Percentiles rank a stretch among this genome's conserved stretches.
These are phyloP conservation scores for Arenaria interpres DNA, from an alignment of 2,113 vertebrate genomes.

Conservation along the genomic window DNA sequence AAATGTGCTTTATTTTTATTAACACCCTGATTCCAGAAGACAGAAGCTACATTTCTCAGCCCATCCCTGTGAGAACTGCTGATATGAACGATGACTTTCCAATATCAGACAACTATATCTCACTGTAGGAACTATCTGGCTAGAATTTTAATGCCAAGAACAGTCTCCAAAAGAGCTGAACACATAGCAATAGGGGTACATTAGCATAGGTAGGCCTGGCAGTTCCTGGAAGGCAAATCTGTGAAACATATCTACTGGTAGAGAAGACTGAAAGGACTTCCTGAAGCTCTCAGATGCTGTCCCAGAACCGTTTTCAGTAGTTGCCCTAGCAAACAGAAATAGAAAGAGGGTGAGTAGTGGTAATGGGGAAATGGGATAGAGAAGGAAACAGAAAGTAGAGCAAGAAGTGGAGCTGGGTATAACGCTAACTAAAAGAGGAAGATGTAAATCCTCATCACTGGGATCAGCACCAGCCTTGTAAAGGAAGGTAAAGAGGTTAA, in stretches of 20 bases:
- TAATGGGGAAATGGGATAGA: not conserved
- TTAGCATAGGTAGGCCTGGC: not conserved
- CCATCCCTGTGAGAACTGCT: not conserved
- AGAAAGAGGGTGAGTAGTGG: not conserved
- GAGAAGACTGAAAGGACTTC: not conserved
- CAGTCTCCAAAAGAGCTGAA: not conserved
- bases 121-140: not conserved
- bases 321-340: not conserved
- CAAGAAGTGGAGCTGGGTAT: not conserved
- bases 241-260: not conserved
- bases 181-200: not conserved
- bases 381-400: not conserved
- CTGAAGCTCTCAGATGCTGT: not conserved
- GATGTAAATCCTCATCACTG: not conserved
- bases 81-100: not conserved
- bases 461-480: not conserved
- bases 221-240: not conserved
- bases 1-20: constrained; percentile 38
- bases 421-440: not conserved
- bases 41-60: not conserved
- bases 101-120: not conserved
- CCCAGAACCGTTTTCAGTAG: not conserved
- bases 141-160: not conserved
- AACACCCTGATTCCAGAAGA: not conserved
- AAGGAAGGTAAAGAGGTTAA: not conserved